Percentiles rank a stretch among this genome's conserved stretches.
phyloP scores from a whole-genome alignment of 2,888 invertebrate species.

The Phyllotreta cruciferae region DNA sequence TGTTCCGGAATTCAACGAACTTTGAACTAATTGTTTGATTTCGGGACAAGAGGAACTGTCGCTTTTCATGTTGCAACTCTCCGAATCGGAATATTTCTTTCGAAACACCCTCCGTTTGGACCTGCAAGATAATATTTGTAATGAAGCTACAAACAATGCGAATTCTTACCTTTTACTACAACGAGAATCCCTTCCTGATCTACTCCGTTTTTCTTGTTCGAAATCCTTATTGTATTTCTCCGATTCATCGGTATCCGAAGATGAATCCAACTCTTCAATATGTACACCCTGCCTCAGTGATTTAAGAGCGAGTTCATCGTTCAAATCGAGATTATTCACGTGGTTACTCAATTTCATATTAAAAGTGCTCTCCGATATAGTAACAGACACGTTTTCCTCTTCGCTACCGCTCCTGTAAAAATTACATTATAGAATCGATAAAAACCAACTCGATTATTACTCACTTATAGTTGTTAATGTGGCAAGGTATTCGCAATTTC shows the following conservation, averaged over 20 bases:
- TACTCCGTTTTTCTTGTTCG: conserved; percentile 47
- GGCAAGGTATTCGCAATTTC: conserved; percentile 53
- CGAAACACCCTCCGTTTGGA: conserved; percentile 42
- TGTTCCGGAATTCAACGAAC: conserved; percentile 60
- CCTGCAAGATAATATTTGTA: conserved; percentile 21
- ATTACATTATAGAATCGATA: neutral
- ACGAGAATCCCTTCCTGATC: conserved; percentile 46
- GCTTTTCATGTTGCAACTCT: conserved; percentile 43
- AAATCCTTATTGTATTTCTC: conserved; percentile 43
- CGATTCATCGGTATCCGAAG: conserved; percentile 41
- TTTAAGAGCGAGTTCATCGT: conserved; percentile 57
- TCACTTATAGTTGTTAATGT: conserved; percentile 34
- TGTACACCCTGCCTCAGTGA: conserved; percentile 54
- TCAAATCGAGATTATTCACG: conserved; percentile 54
- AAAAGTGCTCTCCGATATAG: conserved; percentile 56
- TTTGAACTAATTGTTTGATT: conserved; percentile 60
- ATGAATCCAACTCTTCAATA: conserved; percentile 49
- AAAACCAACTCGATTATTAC: neutral
- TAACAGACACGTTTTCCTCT: conserved; percentile 59
- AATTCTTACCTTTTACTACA: conserved; percentile 41
- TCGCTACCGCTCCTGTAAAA: conserved; percentile 52
- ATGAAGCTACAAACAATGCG: too few relatives aligned
- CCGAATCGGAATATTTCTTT: conserved; percentile 46
- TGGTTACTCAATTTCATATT: conserved; percentile 54
- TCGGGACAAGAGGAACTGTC: conserved; percentile 61